Evolutionary conservation across 1,140 invertebrate genomes (phyloP).

Genomic region (Formica exsecta): DNA sequence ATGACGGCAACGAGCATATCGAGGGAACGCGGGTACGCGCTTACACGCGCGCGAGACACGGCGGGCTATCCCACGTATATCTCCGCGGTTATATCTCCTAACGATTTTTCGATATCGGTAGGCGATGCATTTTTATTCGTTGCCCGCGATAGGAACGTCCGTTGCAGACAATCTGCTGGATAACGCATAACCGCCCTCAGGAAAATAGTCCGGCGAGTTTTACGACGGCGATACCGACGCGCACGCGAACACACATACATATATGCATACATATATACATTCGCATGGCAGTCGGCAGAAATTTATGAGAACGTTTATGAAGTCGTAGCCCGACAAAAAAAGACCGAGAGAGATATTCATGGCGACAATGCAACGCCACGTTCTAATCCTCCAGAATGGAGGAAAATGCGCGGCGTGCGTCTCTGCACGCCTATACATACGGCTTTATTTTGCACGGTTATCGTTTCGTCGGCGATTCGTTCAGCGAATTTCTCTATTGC

Average conservation of each 20-base stretch:
- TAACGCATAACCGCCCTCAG: slow-evolving; percentile 70
- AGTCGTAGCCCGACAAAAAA: slow-evolving; percentile 58
- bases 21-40: not conserved
- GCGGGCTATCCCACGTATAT: slow-evolving; percentile 60
- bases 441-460: slow-evolving; percentile 48
- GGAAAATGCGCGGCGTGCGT: slow-evolving; percentile 13
- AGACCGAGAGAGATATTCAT: slow-evolving; percentile 57
- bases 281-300: slow-evolving; percentile 45
- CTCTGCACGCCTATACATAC: slow-evolving; percentile 45
- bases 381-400: slow-evolving; percentile 70
- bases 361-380: slow-evolving; percentile 60
- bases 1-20: slow-evolving; percentile 44
- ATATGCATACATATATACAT: no score
- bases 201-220: slow-evolving; percentile 68
- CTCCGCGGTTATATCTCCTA: slow-evolving; percentile 63
- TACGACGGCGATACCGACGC: slow-evolving; percentile 46
- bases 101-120: slow-evolving; percentile 77
- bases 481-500: slow-evolving; percentile 45
- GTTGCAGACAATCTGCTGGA: slow-evolving; percentile 74
- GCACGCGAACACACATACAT: not conserved
- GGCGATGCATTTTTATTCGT: slow-evolving; percentile 74
- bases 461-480: slow-evolving; percentile 69
- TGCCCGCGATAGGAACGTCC: slow-evolving; percentile 67
- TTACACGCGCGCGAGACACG: slow-evolving; percentile 23
- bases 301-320: slow-evolving; percentile 77